Conservation (phyloP, 2,797 vertebrate species). For the Hoplostethus atlanticus region DNA sequence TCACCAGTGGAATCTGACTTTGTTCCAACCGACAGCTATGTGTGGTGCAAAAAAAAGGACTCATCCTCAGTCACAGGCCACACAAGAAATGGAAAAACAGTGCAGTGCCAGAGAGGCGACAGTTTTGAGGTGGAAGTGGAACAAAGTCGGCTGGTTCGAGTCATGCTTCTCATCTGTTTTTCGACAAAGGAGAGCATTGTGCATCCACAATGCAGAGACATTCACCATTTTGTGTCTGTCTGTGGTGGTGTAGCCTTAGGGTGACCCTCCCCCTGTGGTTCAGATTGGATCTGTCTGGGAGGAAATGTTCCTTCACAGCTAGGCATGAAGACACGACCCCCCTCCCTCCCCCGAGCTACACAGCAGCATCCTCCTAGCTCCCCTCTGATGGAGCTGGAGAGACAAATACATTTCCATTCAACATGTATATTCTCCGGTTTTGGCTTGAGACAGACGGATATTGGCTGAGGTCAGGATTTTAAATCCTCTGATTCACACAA, state of each 20-base stretch:
- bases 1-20: slow-evolving; percentile 37
- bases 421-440: slow-evolving; percentile 36
- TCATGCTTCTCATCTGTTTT: slow-evolving; percentile 20
- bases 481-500: slow-evolving; percentile 25
- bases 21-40: background rate
- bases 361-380: slow-evolving; percentile 51
- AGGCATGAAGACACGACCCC: slow-evolving; percentile 36
- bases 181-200: slow-evolving; percentile 25
- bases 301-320: slow-evolving; percentile 59
- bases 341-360: slow-evolving; percentile 13
- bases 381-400: slow-evolving; percentile 47
- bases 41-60: background rate
- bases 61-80: background rate
- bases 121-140: slow-evolving; percentile 15
- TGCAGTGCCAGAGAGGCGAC: background rate
- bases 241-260: slow-evolving; percentile 48
- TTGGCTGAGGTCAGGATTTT: slow-evolving; percentile 39
- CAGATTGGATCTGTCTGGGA: slow-evolving; percentile 57
- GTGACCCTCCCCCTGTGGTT: slow-evolving; percentile 56
- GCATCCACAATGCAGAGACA: slow-evolving; percentile 20
- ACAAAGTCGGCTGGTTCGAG: slow-evolving; percentile 1
- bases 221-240: slow-evolving; percentile 41
- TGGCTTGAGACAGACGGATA: slow-evolving; percentile 25
- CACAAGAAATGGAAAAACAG: slow-evolving; percentile 16
- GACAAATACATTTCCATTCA: slow-evolving; percentile 42